Conservation (phyloP, 2,797 vertebrate species). For the Rhinogobio ventralis region DNA sequence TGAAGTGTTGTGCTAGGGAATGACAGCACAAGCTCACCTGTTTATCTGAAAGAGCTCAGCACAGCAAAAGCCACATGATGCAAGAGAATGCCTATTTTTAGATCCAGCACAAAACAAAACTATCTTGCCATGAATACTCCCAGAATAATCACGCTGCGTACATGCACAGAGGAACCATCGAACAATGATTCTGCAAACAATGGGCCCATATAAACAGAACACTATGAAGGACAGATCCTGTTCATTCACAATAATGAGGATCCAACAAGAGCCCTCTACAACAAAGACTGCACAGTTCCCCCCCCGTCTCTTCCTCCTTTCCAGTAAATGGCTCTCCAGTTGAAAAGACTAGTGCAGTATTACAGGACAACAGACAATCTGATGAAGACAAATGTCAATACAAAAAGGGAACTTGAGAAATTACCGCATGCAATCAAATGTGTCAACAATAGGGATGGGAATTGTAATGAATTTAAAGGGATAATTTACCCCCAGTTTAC, state of each 20-base stretch:
- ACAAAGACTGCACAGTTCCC: conserved; percentile 33
- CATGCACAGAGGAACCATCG: conserved; percentile 38
- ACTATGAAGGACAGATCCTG: conserved; percentile 42
- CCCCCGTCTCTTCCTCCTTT: background rate
- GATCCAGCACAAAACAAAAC: conserved; percentile 71
- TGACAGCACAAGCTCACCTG: conserved; percentile 26
- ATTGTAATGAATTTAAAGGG: background rate
- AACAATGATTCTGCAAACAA: conserved; percentile 59
- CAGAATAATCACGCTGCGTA: conserved; percentile 44
- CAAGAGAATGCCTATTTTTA: conserved; percentile 70
- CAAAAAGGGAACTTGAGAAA: background rate
- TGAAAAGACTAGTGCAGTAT: conserved; percentile 21
- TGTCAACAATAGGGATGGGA: background rate
- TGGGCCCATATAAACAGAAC: conserved; percentile 37
- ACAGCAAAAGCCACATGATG: background rate
- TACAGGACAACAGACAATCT: background rate
- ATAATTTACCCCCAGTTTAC: background rate
- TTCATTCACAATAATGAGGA: conserved; percentile 38
- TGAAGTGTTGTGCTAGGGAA: no score
- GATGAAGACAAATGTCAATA: background rate
- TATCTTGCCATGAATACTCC: conserved; percentile 58
- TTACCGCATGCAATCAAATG: background rate
- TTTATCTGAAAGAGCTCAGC: conserved; percentile 34
- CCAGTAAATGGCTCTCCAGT: conserved; percentile 23
- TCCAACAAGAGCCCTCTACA: conserved; percentile 23